phyloP scores from a whole-genome alignment of 2,888 invertebrate species.

The Crematogaster levior region DNA sequence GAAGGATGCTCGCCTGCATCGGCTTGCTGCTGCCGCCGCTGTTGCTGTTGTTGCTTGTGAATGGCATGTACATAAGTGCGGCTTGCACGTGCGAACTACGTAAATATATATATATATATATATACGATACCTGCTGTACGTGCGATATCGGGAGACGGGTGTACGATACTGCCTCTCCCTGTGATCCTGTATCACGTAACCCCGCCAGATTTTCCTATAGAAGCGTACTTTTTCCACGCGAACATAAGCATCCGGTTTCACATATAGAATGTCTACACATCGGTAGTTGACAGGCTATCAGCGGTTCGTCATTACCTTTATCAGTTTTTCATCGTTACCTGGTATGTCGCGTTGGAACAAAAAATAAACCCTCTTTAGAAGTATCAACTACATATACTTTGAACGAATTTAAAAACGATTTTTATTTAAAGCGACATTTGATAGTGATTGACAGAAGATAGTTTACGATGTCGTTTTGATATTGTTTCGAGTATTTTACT shows the following conservation, averaged over 20 bases:
- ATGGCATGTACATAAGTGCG: constrained; percentile 12
- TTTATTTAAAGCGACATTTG: not conserved
- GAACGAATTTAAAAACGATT: not conserved
- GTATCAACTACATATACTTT: not conserved
- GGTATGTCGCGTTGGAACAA: not conserved
- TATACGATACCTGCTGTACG: constrained; percentile 23
- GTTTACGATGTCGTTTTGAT: not conserved
- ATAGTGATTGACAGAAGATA: not conserved
- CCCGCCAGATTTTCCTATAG: constrained; percentile 29
- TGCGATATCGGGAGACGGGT: constrained; percentile 37
- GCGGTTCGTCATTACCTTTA: constrained; percentile 21
- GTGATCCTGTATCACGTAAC: constrained; percentile 35
- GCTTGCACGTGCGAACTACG: constrained; percentile 50
- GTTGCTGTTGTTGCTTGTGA: constrained; percentile 12
- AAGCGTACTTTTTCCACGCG: constrained; percentile 32
- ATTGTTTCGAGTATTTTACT: not conserved
- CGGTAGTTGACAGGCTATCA: constrained; percentile 30
- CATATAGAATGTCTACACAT: constrained; percentile 13
- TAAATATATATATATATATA: too few relatives aligned
- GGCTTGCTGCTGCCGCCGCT: constrained; percentile 39
- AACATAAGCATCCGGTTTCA: not conserved
- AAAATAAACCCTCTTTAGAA: not conserved
- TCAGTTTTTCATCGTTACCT: constrained; percentile 35
- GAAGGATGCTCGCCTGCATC: constrained; percentile 47
- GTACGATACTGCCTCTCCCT: constrained; percentile 16